Base-by-base conservation (phyloP, 2,888 invertebrate species). In the Brachypalpus laphriformis region DNA sequence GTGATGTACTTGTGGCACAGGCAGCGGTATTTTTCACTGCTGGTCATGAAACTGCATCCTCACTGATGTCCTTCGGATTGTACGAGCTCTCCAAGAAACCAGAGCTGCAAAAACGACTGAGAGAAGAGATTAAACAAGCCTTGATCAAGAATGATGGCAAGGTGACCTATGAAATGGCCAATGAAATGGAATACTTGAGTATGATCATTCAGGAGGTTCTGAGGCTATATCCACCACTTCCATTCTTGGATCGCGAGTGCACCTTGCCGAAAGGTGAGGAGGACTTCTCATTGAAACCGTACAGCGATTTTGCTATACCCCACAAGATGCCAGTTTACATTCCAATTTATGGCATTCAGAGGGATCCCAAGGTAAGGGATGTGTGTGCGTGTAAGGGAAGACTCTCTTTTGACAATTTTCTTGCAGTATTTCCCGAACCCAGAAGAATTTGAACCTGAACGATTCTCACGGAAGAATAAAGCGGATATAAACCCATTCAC, bases 61-160 rank as follows among this genome's bases (percentile, higher is more conserved):
- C 93, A 0, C 90, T 93, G 0, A 92, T 93, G 88, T 89, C 92
- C 0, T 91, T 93, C 86, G 89, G 90, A 0, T 89, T 90, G 61
- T 89, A 89, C 78, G 89, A 90, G 72, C 87, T 92, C 1, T 89
- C 91, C 0, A 87, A 88, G 40, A 88, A 91, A 42, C 89, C 88
- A 0, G 89, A 90, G 3, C 76, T 90, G 6, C 92, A 92, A 88
- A 87, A 90, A 1, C 90, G 90, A 20, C 78, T 93, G 7, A 88
- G 92, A 3, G 51, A 88, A 2, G 93, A 93, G 89, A 92, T 93
- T 5, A 89, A 91, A 47, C 87, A 90, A 3, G 90, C 90, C 0
- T 56, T 92, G 7, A 11, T 88, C 1, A 89, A 89, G 25, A 89
- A 90, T 18, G 89, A 90, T 1, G 92, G 92, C 0, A 88, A 89